A percentile compares a stretch with the other conserved stretches of the same genome.
Evolutionary conservation across 2,113 vertebrate genomes (phyloP).

Genomic region (Hyperopisus bebe): DNA sequence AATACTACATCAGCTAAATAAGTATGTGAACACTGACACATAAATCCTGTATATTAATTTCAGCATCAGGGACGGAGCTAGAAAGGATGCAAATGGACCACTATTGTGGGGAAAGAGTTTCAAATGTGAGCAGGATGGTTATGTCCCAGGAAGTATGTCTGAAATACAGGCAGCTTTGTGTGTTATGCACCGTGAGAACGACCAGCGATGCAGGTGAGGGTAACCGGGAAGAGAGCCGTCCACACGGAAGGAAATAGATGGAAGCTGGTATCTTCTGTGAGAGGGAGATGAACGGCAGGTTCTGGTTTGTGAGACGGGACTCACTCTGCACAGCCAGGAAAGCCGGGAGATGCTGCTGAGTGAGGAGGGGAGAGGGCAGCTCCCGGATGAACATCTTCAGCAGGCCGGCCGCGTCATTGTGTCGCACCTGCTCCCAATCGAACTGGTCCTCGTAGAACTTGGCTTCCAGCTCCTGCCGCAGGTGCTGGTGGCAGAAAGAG

Average conservation of each 20-base stretch:
- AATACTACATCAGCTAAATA: background rate
- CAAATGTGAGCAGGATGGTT: background rate
- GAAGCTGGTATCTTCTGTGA: background rate
- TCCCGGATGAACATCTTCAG: slow-evolving; percentile 94
- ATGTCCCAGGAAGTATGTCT: background rate
- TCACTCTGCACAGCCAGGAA: slow-evolving; percentile 79
- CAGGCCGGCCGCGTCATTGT: slow-evolving; percentile 83
- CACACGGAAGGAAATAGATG: background rate
- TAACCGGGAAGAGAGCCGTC: background rate
- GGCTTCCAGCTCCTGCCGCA: slow-evolving; percentile 80
- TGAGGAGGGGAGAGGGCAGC: slow-evolving; percentile 82
- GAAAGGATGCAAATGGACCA: background rate
- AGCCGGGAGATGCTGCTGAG: slow-evolving; percentile 77
- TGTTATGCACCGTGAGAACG: background rate
- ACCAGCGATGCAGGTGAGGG: background rate
- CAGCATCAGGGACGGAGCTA: background rate
- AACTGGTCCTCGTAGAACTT: slow-evolving; percentile 73
- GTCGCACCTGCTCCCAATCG: slow-evolving; percentile 85
- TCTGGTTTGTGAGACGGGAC: slow-evolving; percentile 37
- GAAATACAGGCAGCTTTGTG: background rate
- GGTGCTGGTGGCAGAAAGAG: slow-evolving; percentile 56
- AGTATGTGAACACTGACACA: background rate
- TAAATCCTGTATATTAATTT: background rate
- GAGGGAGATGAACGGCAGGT: background rate
- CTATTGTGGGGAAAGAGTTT: background rate